phyloP scores from a whole-genome alignment of 2,113 vertebrate species.

The Addax nasomaculatus region DNA sequence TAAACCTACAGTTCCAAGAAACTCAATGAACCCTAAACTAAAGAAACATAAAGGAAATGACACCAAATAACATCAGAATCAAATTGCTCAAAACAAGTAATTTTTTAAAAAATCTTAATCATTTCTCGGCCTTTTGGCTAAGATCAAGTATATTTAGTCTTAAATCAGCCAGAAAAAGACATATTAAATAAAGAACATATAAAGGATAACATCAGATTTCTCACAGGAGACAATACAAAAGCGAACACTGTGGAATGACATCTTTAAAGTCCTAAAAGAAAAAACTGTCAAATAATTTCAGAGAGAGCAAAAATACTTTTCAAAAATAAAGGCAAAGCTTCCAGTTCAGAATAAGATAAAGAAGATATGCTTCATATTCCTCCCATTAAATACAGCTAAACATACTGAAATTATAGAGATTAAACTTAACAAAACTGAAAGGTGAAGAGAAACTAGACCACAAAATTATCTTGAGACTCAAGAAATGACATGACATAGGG shows the following conservation, averaged over 20 bases:
- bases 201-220: not conserved
- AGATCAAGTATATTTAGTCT: not conserved
- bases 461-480: not conserved
- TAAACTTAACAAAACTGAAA: not conserved
- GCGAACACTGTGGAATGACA: not conserved
- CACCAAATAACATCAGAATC: not conserved
- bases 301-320: not conserved
- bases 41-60: not conserved
- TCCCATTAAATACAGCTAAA: not conserved
- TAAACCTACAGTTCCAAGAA: not conserved
- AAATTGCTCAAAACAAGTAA: not conserved
- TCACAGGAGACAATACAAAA: not conserved
- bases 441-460: not conserved
- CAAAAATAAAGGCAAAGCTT: not conserved
- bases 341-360: not conserved
- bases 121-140: not conserved
- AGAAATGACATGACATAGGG: not conserved
- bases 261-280: not conserved
- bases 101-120: not conserved
- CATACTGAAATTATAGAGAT: not conserved
- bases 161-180: not conserved
- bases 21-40: not conserved
- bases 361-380: not conserved
- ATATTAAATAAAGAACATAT: not conserved
- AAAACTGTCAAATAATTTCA: not conserved